Evolutionary conservation across 2,113 vertebrate genomes (phyloP).

Genomic region (Chlorodrepanis virens): DNA sequence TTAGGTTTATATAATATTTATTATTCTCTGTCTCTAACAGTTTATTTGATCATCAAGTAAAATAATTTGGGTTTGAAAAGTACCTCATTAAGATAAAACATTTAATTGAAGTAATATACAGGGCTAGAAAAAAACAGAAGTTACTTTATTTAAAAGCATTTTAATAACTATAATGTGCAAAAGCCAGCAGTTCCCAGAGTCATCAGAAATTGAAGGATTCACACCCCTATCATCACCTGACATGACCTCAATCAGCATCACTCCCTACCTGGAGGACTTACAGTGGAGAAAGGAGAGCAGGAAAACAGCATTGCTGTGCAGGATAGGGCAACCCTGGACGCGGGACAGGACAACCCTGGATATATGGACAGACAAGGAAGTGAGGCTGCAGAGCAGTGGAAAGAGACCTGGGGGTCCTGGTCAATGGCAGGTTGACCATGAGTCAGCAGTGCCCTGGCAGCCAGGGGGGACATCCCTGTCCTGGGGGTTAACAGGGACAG

Average conservation of each 20-base stretch:
- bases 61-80: constrained; percentile 15
- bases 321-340: not conserved
- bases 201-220: not conserved
- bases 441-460: not conserved
- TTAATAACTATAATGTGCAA: not conserved
- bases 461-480: not conserved
- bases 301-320: not conserved
- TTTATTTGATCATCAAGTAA: constrained; percentile 19
- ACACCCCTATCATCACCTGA: not conserved
- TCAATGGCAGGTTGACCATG: fast-evolving
- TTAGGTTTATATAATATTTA: not conserved
- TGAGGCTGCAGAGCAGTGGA: fast-evolving
- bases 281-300: not conserved
- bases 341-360: not conserved
- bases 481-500: not conserved
- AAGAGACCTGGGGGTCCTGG: not conserved
- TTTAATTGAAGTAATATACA: not conserved
- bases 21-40: not conserved
- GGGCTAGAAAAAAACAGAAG: not conserved
- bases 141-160: not conserved
- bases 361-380: not conserved
- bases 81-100: not conserved
- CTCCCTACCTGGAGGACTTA: not conserved
- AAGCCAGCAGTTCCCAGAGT: not conserved
- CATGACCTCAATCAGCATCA: not conserved